Conservation (phyloP, 92 coral and sea anemone species). For the Zoanthus solanderi region DNA sequence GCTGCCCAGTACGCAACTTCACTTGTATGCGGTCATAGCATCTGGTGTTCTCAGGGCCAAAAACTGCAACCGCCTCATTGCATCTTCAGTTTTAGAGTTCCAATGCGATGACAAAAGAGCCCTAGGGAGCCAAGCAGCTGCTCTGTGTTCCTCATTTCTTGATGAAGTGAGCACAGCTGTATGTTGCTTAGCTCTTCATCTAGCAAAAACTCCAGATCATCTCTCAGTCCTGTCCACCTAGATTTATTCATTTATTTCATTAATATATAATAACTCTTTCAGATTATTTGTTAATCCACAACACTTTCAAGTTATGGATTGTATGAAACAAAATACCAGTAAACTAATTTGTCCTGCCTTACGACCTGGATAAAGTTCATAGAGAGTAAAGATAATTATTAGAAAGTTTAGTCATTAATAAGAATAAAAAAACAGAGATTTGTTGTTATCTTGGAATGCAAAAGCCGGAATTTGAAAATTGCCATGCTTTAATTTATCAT, state of each 20-base stretch:
- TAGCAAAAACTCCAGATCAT: neutral
- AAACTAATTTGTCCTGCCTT: constrained; percentile 3
- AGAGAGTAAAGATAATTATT: neutral
- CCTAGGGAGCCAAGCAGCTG: constrained; percentile 46
- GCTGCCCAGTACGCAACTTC: constrained; percentile 21
- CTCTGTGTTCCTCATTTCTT: constrained; percentile 22
- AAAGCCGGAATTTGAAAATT: neutral
- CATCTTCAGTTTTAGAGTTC: constrained; percentile 16
- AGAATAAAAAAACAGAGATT: constrained; percentile 1
- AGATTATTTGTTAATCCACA: constrained; percentile 1
- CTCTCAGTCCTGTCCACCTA: neutral
- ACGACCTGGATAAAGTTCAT: constrained; percentile 8
- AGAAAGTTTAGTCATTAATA: neutral
- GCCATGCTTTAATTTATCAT: neutral
- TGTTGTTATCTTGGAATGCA: neutral
- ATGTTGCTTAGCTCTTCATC: constrained; percentile 30
- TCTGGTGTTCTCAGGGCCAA: constrained; percentile 53
- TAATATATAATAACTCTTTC: neutral
- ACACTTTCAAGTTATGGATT: constrained; percentile 8
- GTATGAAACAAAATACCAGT: constrained; percentile 3
- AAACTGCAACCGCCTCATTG: constrained; percentile 31
- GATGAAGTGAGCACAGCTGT: constrained; percentile 38
- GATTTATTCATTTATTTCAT: no score
- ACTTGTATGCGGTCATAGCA: constrained; percentile 19
- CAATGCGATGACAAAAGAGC: constrained; percentile 22